Evolutionary conservation across 1,140 invertebrate species (phyloP), one percentile per base, ranked within the genome.

Genomic region (Drosophila seguyi): DNA sequence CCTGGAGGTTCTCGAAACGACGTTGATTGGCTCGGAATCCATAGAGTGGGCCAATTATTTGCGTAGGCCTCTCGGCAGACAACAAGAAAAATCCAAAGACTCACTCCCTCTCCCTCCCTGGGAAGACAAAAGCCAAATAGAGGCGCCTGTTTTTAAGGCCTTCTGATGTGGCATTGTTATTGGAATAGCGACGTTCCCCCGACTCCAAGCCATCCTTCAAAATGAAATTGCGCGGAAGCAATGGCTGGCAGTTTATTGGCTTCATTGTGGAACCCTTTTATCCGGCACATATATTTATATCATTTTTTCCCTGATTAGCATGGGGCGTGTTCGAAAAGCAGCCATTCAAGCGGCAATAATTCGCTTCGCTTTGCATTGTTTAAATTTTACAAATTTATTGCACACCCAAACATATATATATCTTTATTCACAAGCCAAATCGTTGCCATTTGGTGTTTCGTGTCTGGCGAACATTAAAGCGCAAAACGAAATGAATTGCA

Each of bases 161-260:
- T 58, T 85, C 36, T 72, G 78, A 85, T 85, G 82, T 86, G 82
- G 81, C 68, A 85, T 85, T 85, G 81, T 85, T 85, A 81, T 85
- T 86, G 77, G 75, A 85, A 80, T 79, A 63, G 62, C 61, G 69
- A 50, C 69, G 69, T 48, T 59, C 69, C 69, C 42, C 69, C 36
- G 41, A 72, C 68, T 72, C 69, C 44, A 57, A 13, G 41, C 44
- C 39, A 63, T 56, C 25, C 75, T 63, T 79, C 67, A 65, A 83
- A 85, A 85, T 81, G 81, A 85, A 85, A 85, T 85, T 85, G 81
- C 81, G 81, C 81, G 81, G 81, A 85, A 85, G 81, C 81, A 85
- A 75, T 85, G 80, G 82, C 73, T 66, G 81, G 63, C 81, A 81
- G 81, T 86, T 85, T 86, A 85, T 85, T 85, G 81, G 81, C 81